Conservation (phyloP, 2,113 vertebrate genomes). For the Mesembrinibis cayennensis region DNA sequence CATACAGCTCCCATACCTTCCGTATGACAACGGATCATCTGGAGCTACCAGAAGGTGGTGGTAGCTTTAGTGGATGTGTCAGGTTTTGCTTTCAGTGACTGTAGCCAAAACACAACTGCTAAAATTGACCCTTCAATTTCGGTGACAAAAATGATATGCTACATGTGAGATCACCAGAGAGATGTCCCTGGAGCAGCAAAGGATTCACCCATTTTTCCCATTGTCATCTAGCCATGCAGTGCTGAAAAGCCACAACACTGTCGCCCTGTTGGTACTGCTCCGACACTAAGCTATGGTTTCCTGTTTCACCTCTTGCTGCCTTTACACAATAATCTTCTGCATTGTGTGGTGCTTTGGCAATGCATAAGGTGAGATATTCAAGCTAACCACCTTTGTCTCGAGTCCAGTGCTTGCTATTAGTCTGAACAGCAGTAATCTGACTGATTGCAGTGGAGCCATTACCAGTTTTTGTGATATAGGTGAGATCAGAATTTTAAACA, state of each 20-base stretch:
- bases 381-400: not conserved
- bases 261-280: not conserved
- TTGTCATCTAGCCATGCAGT: not conserved
- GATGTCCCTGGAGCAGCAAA: not conserved
- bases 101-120: not conserved
- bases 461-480: not conserved
- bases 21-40: not conserved
- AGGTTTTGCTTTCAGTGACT: not conserved
- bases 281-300: not conserved
- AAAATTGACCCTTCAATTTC: not conserved
- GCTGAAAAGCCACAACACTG: not conserved
- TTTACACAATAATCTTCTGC: not conserved
- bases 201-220: not conserved
- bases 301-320: not conserved
- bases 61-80: not conserved
- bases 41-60: not conserved
- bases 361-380: not conserved
- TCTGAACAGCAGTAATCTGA: not conserved
- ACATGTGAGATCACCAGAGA: not conserved
- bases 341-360: not conserved
- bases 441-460: not conserved
- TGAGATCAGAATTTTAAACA: not conserved
- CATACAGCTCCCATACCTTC: not conserved
- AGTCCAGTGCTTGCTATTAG: not conserved
- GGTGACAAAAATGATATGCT: not conserved